These are phyloP conservation scores for Penaeus monodon DNA, from an alignment of 2,888 invertebrate genomes.

Conservation along the genomic window DNA sequence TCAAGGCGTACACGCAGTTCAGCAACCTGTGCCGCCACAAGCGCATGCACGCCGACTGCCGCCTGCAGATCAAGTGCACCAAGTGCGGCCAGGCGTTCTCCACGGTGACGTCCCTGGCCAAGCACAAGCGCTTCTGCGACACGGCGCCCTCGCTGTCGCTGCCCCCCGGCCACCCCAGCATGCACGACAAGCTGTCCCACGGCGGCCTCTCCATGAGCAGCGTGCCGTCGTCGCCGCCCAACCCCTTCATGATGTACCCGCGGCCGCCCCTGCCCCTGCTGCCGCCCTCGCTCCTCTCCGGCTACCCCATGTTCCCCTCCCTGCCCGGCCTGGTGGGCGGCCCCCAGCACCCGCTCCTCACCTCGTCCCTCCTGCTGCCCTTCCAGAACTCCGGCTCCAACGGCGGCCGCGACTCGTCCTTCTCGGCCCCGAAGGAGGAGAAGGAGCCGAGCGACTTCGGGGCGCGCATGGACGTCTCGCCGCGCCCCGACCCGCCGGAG, in stretches of 20 bases:
- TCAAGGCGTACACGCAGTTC: constrained; percentile 98
- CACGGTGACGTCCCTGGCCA: constrained; percentile 90
- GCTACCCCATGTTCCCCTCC: constrained; percentile 62
- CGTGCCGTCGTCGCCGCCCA: constrained; percentile 63
- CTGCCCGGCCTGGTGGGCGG: constrained; percentile 63
- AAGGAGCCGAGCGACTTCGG: constrained; percentile 33
- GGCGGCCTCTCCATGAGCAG: constrained; percentile 67
- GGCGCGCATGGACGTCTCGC: constrained; percentile 32
- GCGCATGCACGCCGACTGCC: constrained; percentile 97
- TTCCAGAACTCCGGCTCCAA: constrained; percentile 53
- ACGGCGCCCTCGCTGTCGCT: constrained; percentile 71
- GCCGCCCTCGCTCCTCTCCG: constrained; percentile 64
- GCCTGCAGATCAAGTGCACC: constrained; percentile 91
- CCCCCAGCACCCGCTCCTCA: constrained; percentile 64
- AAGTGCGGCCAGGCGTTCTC: constrained; percentile 95
- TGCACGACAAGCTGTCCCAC: constrained; percentile 69
- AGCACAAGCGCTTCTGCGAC: constrained; percentile 97
- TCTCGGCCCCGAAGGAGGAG: constrained; percentile 39
- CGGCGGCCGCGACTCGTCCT: constrained; percentile 20
- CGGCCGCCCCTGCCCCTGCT: constrained; percentile 65
- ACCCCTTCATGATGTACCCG: constrained; percentile 64
- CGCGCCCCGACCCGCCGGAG: constrained; percentile 31
- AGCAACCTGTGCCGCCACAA: constrained; percentile 99
- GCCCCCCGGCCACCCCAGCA: constrained; percentile 68
- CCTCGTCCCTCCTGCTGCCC: constrained; percentile 63